These are phyloP conservation scores for Pilophorus perplexus DNA, from an alignment of 2,888 invertebrate genomes.

Conservation along the genomic window DNA sequence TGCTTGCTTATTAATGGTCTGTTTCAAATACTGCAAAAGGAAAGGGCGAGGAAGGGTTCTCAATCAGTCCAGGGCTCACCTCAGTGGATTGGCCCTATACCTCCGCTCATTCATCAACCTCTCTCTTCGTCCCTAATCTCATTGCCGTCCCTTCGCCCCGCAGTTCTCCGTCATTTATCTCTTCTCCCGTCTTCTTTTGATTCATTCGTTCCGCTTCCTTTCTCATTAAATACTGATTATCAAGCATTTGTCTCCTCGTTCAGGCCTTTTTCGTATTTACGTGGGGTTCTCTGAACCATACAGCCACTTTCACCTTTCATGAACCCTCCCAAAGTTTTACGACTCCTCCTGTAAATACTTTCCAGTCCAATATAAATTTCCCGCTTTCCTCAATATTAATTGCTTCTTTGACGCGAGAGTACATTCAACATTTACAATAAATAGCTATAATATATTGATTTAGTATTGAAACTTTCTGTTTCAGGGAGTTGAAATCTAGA, in stretches of 20 bases:
- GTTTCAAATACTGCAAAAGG: slow-evolving; percentile 32
- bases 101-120: slow-evolving; percentile 39
- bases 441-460: background rate
- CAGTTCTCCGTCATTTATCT: slow-evolving; percentile 33
- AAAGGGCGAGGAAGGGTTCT: slow-evolving; percentile 32
- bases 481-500: too few species aligned
- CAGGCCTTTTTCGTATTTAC: too few species aligned
- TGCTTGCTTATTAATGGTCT: slow-evolving; percentile 39
- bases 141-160: slow-evolving; percentile 26
- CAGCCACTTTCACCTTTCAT: too few species aligned
- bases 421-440: background rate
- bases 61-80: slow-evolving; percentile 38
- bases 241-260: slow-evolving; percentile 19
- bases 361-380: too few species aligned
- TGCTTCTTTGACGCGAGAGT: too few species aligned
- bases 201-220: slow-evolving; percentile 31
- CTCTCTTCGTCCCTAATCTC: slow-evolving; percentile 32
- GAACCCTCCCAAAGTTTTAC: too few species aligned
- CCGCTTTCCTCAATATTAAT: too few species aligned
- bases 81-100: slow-evolving; percentile 41
- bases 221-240: slow-evolving; percentile 36
- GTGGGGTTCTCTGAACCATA: too few species aligned
- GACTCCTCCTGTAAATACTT: too few species aligned
- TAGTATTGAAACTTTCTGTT: too few species aligned
- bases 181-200: slow-evolving; percentile 27